Evolutionary conservation across 2,113 vertebrate genomes (phyloP).

Genomic region (Dipodomys ordii): DNA sequence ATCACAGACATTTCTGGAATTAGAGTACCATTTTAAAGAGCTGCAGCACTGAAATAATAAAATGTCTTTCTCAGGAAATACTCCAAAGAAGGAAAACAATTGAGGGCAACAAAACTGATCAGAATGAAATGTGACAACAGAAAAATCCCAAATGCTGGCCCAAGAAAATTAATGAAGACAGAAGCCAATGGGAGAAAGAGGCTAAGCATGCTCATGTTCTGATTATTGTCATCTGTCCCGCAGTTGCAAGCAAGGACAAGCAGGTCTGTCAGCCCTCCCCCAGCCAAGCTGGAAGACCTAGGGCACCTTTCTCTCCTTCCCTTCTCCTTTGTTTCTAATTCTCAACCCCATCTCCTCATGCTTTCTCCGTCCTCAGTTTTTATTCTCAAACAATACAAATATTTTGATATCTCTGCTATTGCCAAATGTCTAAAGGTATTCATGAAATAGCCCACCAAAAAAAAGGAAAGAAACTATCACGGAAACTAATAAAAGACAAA

Average conservation of each 20-base stretch:
- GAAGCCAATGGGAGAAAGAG: neutral
- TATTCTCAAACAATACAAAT: slow-evolving; percentile 18
- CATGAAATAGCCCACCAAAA: neutral
- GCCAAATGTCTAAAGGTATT: slow-evolving; percentile 13
- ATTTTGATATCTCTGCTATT: neutral
- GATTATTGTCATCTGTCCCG: neutral
- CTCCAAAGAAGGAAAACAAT: slow-evolving; percentile 6
- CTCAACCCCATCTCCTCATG: neutral
- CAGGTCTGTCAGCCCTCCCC: neutral
- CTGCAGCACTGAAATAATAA: neutral
- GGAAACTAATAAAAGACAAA: slow-evolving; percentile 41
- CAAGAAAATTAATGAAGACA: slow-evolving; percentile 43
- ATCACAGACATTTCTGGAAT: neutral
- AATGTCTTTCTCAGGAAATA: slow-evolving; percentile 43
- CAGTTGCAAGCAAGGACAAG: neutral
- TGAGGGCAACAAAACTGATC: slow-evolving; percentile 15
- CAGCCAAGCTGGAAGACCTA: neutral
- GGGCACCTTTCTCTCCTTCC: neutral
- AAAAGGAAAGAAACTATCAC: neutral
- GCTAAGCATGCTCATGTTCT: neutral
- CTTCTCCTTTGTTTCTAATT: neutral
- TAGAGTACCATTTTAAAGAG: slow-evolving; percentile 23
- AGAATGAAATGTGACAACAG: neutral
- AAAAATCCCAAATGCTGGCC: slow-evolving; percentile 33
- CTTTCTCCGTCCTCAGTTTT: neutral